Percentiles rank a stretch among this genome's conserved stretches.
Evolutionary conservation across 2,113 vertebrate genomes (phyloP).

Genomic region (Meriones unguiculatus): DNA sequence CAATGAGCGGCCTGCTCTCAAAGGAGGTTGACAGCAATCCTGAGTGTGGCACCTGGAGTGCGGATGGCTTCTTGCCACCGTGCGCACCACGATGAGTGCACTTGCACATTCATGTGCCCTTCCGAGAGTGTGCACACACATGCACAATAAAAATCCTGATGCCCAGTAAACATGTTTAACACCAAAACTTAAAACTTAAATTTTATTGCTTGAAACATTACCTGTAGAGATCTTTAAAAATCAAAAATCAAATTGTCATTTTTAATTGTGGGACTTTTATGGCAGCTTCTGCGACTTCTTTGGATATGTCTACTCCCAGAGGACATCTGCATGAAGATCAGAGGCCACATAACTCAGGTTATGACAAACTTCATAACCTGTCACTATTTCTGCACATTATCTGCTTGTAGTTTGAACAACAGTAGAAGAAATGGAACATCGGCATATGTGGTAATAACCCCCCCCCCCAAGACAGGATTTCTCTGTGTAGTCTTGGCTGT

Average conservation of each 20-base stretch:
- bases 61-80: neutral
- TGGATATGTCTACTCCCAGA: conserved; percentile 93
- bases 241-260: conserved; percentile 84
- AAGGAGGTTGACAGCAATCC: neutral
- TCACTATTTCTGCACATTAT: neutral
- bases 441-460: neutral
- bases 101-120: neutral
- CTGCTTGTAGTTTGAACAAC: conserved; percentile 31
- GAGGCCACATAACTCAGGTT: conserved; percentile 1
- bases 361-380: neutral
- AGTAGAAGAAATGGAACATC: neutral
- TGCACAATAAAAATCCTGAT: neutral
- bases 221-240: conserved; percentile 37
- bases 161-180: conserved; percentile 21
- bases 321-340: conserved; percentile 67
- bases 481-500: too few relatives aligned
- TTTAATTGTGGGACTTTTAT: conserved; percentile 91
- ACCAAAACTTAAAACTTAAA: conserved; percentile 48
- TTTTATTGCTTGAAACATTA: conserved; percentile 50
- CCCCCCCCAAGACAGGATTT: too few relatives aligned
- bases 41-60: neutral
- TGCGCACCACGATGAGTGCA: neutral
- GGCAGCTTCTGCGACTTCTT: conserved; percentile 91
- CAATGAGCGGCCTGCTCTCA: neutral
- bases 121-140: neutral